Percentiles rank a stretch among this genome's conserved stretches.
phyloP scores from a whole-genome alignment of 1,140 invertebrate species.

The Drosophila insularis region DNA sequence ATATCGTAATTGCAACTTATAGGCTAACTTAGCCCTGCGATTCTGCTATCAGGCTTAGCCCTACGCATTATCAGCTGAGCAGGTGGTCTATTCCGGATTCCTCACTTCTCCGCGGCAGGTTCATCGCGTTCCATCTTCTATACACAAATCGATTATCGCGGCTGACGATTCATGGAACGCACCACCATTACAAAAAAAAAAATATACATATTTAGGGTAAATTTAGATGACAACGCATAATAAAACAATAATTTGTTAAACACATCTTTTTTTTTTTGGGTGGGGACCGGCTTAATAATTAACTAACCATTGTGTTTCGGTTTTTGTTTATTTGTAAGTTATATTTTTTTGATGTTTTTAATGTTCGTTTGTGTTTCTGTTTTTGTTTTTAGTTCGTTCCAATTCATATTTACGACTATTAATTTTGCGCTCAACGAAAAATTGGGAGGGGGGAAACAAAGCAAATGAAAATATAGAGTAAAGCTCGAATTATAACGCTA shows the following conservation, averaged over 20 bases:
- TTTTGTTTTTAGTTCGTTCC: conserved; percentile 43
- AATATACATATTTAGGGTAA: background rate
- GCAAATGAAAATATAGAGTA: conserved; percentile 40
- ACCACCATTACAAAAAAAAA: background rate
- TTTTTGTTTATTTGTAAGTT: conserved; percentile 3
- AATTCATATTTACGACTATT: conserved; percentile 51
- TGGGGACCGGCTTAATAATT: conserved; percentile 5
- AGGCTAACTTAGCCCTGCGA: conserved; percentile 3
- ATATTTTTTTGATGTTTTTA: conserved; percentile 18
- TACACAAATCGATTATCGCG: conserved; percentile 3
- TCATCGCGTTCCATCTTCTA: background rate
- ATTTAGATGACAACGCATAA: background rate
- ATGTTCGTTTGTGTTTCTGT: conserved; percentile 30
- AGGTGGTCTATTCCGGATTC: background rate
- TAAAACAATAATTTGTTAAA: conserved; percentile 13
- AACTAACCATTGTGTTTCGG: conserved; percentile 14
- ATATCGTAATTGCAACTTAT: conserved; percentile 14
- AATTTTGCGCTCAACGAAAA: conserved; percentile 54
- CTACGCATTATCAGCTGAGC: background rate
- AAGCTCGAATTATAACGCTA: conserved; percentile 35
- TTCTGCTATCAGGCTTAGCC: background rate
- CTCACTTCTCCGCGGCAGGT: background rate
- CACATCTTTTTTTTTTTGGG: background rate
- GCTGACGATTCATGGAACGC: background rate
- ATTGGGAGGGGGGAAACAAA: conserved; percentile 26